A percentile compares a stretch with the other conserved stretches of the same genome.
Evolutionary conservation across 2,888 invertebrate species (phyloP).

Genomic region (Diachrysia chrysitis): DNA sequence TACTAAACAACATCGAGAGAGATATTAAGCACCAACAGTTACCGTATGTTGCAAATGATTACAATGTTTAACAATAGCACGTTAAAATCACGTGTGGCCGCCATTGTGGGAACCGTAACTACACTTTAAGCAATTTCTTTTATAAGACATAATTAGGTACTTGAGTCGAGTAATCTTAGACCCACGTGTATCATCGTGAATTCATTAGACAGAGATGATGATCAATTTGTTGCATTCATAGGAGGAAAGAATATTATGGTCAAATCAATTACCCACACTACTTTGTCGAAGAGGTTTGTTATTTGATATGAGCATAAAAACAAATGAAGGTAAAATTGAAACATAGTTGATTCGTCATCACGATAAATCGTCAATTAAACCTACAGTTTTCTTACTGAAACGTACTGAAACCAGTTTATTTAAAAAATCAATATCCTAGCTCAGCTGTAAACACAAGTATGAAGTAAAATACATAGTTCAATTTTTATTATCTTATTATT

Average conservation of each 20-base stretch:
- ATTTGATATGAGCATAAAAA: not conserved
- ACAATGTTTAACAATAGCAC: conserved; percentile 12
- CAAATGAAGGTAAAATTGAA: not conserved
- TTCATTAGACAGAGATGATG: conserved; percentile 21
- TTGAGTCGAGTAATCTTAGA: conserved; percentile 8
- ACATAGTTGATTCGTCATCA: not conserved
- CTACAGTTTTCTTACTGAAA: not conserved
- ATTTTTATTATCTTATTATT: too few species aligned
- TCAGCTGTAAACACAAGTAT: too few species aligned
- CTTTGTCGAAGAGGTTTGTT: not conserved
- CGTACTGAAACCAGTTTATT: not conserved
- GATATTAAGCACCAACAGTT: not conserved
- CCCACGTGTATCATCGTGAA: conserved; percentile 21
- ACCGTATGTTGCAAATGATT: not conserved
- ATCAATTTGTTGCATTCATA: conserved; percentile 20
- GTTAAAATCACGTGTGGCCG: not conserved
- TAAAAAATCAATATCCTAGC: not conserved
- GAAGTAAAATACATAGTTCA: too few species aligned
- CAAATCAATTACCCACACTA: conserved; percentile 12
- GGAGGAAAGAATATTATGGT: conserved; percentile 10
- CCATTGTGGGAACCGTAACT: conserved; percentile 12
- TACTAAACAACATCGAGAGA: not conserved
- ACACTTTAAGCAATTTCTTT: conserved; percentile 20
- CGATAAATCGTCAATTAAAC: not conserved
- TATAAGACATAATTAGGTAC: conserved; percentile 14